These are phyloP conservation scores for Ascaphus truei DNA, from an alignment of 2,113 vertebrate genomes.

Conservation along the genomic window DNA sequence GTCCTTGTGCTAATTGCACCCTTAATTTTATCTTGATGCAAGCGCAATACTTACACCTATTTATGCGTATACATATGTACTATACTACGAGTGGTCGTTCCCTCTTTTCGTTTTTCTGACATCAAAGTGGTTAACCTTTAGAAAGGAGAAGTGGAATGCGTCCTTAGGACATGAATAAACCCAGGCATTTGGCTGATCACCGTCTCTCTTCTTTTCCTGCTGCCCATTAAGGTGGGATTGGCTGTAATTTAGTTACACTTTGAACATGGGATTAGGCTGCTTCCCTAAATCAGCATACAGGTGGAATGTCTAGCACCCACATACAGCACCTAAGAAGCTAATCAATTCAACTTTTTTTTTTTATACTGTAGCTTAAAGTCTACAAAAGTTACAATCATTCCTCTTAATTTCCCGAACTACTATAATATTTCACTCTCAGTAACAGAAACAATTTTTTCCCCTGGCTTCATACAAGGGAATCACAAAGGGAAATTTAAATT, in stretches of 20 bases:
- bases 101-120: too few species aligned
- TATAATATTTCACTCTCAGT: background rate
- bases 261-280: background rate
- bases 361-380: too few species aligned
- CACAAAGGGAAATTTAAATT: background rate
- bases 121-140: too few species aligned
- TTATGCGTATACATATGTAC: too few species aligned
- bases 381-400: background rate
- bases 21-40: too few species aligned
- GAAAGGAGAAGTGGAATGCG: too few species aligned
- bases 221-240: background rate
- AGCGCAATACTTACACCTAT: too few species aligned
- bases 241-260: background rate
- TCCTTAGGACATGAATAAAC: too few species aligned
- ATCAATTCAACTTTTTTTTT: too few species aligned
- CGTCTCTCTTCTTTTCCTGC: background rate
- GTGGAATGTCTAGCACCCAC: background rate
- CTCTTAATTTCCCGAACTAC: background rate
- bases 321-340: too few species aligned
- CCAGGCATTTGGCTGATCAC: background rate
- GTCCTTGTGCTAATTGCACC: too few species aligned
- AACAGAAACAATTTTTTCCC: background rate
- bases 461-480: background rate
- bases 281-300: background rate
- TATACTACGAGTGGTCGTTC: too few species aligned